Evolutionary conservation across 2,888 invertebrate genomes (phyloP), one percentile per base, ranked within the genome.

Genomic region (Platynereis dumerilii): DNA sequence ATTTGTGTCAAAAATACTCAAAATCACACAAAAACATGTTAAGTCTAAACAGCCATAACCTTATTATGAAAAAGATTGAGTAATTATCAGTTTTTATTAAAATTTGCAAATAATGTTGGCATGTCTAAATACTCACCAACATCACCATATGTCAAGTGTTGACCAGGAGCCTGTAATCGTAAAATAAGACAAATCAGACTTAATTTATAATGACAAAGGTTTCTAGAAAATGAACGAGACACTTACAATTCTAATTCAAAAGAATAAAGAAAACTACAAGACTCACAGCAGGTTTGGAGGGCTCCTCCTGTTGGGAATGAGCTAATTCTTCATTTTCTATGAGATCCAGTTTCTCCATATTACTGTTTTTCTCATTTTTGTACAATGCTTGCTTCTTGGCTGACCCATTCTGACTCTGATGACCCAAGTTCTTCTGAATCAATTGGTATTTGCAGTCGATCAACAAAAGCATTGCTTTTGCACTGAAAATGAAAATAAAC

Each of bases 391-490:
- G n/a, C 22, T 48, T n/a, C 7, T 48, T 22, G 7, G 17, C 48
- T 12, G 48, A 12, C 15, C 26, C 26, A 56, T 26, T 56, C n/a
- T 56, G n/a, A 24, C 12, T n/a, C 15, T 7, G 5, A 56, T 76
- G 73, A 0, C 71, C 71, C 17, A 72, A 58, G 28, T 74, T 72
- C 28, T 71, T 75, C 61, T 75, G 73, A 20, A 80, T 69, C 15
- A 85, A 77, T 58, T 79, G 73, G 73, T 84, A 83, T 70, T 85
- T 85, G 71, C 85, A 85, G 60, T 84, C 83, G 12, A 85, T 78
- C 15, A 85, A 73, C 52, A 85, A 76, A 60, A 85, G 71, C 85
- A 85, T 85, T 1, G 85, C 83, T 58, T 81, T 81, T 3, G 82
- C 79, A 74, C 84, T 85, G 72, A 10, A 39, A 58, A 48, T 12